Evolutionary conservation across 1,140 invertebrate species (phyloP), one percentile per base, ranked within the genome.

Genomic region (Drosophila teissieri): DNA sequence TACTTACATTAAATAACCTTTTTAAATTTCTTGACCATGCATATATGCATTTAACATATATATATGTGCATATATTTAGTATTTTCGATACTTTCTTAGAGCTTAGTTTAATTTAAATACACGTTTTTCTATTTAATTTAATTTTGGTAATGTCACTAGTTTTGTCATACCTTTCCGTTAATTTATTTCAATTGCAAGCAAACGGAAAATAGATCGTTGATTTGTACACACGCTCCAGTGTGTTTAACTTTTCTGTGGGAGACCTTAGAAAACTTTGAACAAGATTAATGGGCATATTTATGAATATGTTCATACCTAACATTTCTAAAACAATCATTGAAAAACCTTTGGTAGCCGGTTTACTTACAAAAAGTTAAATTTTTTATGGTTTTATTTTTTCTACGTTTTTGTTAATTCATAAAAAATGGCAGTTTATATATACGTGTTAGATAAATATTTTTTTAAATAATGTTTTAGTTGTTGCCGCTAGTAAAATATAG

Each of bases 391-490:
- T 73, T 77, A 24, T 34, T 62, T 62, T 56, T 55, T 17, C 42
- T 53, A 53, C 40, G 31, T 63, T 78, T 57, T 55, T 57, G 56
- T 68, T 78, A 44, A 77, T 88, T 80, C 83, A 88, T 89, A 85
- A 67, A 88, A 90, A 89, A 89, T 89, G 85, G 84, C 85, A 89
- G 84, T 88, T 80, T 88, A 76, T 86, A 81, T 80, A 81, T 81
- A 52, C 58, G 81, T 86, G 67, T 85, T 81, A 74, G 80, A 85
- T 80, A 73, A 74, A 70, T 52, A n/a, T 75, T 65, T 34, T 58
- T 78, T 77, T 82, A 61, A 86, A 88, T 73, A 82, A 74, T 88
- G 83, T 84, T 73, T 62, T 80, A 89, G 76, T 80, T 76, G 63
- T 78, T 88, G 84, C 60, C 83, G 84, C 76, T 56, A 77, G 63